Conservation (phyloP, 2,888 invertebrate species). For the Allophyes oxyacanthae region DNA sequence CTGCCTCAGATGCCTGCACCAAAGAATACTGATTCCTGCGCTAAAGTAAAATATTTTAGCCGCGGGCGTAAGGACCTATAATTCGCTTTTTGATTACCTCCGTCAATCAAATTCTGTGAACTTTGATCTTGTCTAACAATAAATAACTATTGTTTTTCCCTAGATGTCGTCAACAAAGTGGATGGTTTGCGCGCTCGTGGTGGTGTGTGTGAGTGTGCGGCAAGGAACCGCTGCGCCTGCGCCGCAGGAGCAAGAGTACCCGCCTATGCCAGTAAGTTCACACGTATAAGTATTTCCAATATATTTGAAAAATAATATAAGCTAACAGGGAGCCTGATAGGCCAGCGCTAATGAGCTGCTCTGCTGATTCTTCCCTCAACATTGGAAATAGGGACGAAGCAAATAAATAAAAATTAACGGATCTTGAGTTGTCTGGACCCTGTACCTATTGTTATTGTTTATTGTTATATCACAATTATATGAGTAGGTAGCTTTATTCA, state of each 20-base stretch:
- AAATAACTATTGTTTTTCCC: constrained; percentile 42
- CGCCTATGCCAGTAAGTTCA: constrained; percentile 84
- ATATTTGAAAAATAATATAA: too few relatives aligned
- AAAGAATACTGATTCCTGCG: too few relatives aligned
- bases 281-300: too few relatives aligned
- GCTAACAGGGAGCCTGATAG: too few relatives aligned
- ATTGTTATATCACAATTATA: too few relatives aligned
- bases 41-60: too few relatives aligned
- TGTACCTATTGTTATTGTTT: too few relatives aligned
- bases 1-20: too few relatives aligned
- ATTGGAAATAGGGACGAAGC: background rate
- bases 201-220: constrained; percentile 76
- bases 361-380: background rate
- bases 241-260: constrained; percentile 76
- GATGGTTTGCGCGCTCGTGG: constrained; percentile 71
- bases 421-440: background rate
- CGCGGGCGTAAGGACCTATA: too few relatives aligned
- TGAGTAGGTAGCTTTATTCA: too few relatives aligned
- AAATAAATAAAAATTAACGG: background rate
- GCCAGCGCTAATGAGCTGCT: background rate
- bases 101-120: constrained; percentile 27
- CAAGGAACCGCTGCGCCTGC: constrained; percentile 76
- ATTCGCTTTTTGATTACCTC: background rate
- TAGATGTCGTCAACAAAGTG: constrained; percentile 78
- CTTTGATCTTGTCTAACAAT: constrained; percentile 16